Evolutionary conservation across 2,113 vertebrate genomes (phyloP).

Genomic region (Cynopterus brachyotis): DNA sequence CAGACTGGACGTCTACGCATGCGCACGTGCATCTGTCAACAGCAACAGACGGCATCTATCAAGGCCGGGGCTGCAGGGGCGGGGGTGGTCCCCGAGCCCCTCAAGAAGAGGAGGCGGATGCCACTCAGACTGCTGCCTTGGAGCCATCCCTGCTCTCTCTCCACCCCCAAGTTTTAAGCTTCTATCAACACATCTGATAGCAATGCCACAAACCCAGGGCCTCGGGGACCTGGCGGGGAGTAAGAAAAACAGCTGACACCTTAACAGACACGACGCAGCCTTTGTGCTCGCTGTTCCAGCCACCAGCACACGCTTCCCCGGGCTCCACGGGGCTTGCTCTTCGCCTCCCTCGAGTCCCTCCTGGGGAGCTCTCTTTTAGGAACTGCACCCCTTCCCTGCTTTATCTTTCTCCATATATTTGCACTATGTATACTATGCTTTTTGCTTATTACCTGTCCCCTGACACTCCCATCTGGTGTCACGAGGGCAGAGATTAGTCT

Average conservation of each 20-base stretch:
- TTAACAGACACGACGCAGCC: not conserved
- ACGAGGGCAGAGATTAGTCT: not conserved
- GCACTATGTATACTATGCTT: not conserved
- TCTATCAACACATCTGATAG: not conserved
- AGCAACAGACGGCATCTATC: no score
- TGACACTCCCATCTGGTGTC: not conserved
- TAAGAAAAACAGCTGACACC: not conserved
- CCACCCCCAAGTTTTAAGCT: no score
- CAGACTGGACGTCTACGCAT: rapidly evolving
- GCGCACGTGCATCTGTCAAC: rapidly evolving
- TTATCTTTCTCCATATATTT: not conserved
- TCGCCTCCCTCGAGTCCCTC: not conserved
- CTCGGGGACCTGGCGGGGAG: not conserved
- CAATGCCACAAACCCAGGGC: not conserved
- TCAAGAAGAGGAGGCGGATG: not conserved
- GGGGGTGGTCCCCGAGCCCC: not conserved
- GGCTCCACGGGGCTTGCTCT: rapidly evolving
- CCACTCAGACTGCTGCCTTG: no score
- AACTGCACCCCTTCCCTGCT: no score
- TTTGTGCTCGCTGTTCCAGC: not conserved
- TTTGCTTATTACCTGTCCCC: not conserved
- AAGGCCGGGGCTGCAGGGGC: not conserved
- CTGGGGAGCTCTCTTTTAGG: no score
- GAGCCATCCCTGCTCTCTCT: not conserved
- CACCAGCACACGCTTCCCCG: not conserved